Evolutionary conservation across 2,113 vertebrate genomes (phyloP).

Genomic region (Bombycilla garrulus): DNA sequence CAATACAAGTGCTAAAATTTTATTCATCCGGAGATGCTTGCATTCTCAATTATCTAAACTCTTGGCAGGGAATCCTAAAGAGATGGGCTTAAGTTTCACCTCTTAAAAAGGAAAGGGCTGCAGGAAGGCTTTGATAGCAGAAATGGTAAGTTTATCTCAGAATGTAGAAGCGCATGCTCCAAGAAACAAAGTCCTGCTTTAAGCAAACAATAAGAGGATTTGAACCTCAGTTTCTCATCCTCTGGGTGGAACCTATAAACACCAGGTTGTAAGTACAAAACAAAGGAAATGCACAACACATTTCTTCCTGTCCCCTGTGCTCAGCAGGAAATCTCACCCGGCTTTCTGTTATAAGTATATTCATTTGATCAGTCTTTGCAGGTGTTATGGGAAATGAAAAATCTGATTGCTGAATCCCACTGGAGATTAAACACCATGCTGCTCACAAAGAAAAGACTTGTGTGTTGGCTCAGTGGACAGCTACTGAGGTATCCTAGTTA

Average conservation of each 20-base stretch:
- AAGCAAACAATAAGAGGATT: slow-evolving; percentile 11
- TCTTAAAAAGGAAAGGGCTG: not conserved
- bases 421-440: not conserved
- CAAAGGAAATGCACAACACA: not conserved
- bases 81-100: not conserved
- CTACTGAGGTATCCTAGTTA: not conserved
- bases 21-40: not conserved
- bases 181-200: not conserved
- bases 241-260: not conserved
- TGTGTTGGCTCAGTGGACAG: not conserved
- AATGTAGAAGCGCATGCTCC: not conserved
- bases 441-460: not conserved
- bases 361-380: not conserved
- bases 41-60: not conserved
- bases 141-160: not conserved
- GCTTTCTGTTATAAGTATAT: not conserved
- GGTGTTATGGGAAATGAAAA: not conserved
- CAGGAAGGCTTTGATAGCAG: not conserved
- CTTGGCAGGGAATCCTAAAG: slow-evolving; percentile 3
- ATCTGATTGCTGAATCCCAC: not conserved
- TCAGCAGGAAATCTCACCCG: not conserved
- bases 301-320: not conserved
- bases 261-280: not conserved
- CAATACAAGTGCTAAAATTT: not conserved
- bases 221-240: slow-evolving; percentile 1